Percentiles rank a stretch among this genome's conserved stretches.
These are phyloP conservation scores for Dendrolimus pini DNA, from an alignment of 2,888 invertebrate species.

Conservation along the genomic window DNA sequence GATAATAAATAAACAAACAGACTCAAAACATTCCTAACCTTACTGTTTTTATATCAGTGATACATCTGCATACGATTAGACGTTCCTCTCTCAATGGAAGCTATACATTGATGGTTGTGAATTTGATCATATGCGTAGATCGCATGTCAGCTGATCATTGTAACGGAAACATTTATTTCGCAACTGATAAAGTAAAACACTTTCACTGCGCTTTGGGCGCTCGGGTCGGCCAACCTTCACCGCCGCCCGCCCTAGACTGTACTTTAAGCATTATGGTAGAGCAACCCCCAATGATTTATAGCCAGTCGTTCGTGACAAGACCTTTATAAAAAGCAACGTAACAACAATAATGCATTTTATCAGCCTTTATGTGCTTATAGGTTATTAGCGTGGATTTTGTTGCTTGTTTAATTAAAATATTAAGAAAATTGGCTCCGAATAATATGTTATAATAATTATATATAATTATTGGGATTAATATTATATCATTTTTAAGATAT, in stretches of 20 bases:
- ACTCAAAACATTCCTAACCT: slow-evolving; percentile 3
- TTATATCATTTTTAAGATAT: too few relatives aligned
- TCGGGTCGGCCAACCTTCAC: slow-evolving; percentile 29
- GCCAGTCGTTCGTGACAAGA: slow-evolving; percentile 39
- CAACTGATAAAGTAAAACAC: slow-evolving; percentile 25
- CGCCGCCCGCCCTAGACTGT: slow-evolving; percentile 59
- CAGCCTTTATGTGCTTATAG: slow-evolving; percentile 8
- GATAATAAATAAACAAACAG: neutral
- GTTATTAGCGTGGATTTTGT: neutral
- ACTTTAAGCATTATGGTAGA: slow-evolving; percentile 28
- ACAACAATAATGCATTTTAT: slow-evolving; percentile 45
- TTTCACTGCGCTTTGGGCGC: slow-evolving; percentile 1
- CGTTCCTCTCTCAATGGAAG: slow-evolving; percentile 1
- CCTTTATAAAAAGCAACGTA: slow-evolving; percentile 40
- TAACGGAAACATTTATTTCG: slow-evolving; percentile 19
- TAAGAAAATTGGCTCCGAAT: neutral
- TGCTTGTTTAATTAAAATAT: neutral
- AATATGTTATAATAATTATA: neutral
- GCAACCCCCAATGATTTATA: slow-evolving; percentile 58
- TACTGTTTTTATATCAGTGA: slow-evolving; percentile 5
- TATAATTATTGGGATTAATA: too few relatives aligned
- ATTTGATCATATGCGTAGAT: slow-evolving; percentile 23
- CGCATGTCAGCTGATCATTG: slow-evolving; percentile 42
- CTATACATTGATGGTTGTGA: neutral
- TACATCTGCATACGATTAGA: slow-evolving; percentile 3